Evolutionary conservation across 2,888 invertebrate genomes (phyloP), one percentile per base, ranked within the genome.

Genomic region (Ommatoiulus sabulosus): DNA sequence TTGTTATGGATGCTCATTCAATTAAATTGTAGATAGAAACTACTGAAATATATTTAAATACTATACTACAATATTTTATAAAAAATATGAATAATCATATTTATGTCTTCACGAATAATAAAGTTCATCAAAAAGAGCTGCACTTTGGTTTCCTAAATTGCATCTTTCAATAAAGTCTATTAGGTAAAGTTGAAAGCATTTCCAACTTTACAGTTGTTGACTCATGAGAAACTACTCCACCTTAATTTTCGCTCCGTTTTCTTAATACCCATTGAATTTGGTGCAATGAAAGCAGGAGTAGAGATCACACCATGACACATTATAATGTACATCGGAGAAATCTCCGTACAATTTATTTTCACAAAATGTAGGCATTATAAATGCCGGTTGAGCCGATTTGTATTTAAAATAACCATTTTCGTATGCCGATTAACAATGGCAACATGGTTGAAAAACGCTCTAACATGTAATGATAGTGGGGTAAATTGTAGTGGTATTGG

Each of bases 301-400:
- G 35, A 80, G 35, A 80, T 80, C 35, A 80, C 80, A 35, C 80
- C 10, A 72, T 24, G 80, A 80, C 80, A 35, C 7, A 63, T 80
- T 80, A 35, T 80, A 80, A 80, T 80, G 80, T 80, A 80, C 80
- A 80, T 80, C 80, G 80, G 80, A 80, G 80, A 80, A 80, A 80
- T 15, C 80, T 80, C 80, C 80, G 80, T 80, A 80, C 80, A 80
- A 35, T 35, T 80, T 35, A 35, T 80, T 80, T 80, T 80, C 80
- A 80, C 24, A 80, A 80, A 80, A 80, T 35, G 80, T 12, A 43
- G 80, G 35, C 80, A 43, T 35, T 80, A 43, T 80, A 80, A 80
- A 80, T 43, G 80, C 80, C 80, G 35, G 35, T 80, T 80, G 80
- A 80, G 80, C 80, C 35, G 80, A 80, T 35, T 80, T 80, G 80